Evolutionary conservation across 1,140 invertebrate genomes (phyloP), one percentile per base, ranked within the genome.

Genomic region (Bombus soroeensis): DNA sequence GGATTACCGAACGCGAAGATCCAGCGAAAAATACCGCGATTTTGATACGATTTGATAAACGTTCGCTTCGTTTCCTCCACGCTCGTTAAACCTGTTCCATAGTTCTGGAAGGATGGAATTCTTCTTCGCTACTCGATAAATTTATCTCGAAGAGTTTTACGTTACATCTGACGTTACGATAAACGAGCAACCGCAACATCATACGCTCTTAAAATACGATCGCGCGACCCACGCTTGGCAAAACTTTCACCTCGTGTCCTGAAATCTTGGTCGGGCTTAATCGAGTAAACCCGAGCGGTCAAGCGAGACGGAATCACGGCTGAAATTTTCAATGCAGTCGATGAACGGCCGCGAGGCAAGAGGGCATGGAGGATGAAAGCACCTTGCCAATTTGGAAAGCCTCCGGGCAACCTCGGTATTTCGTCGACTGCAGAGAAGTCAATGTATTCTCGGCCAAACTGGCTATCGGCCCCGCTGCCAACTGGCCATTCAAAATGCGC

Each of bases 401-500:
- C 43, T 57, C 47, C 28, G 43, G 72, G 74, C 53, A 59, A 59
- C 57, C 59, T 34, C 64, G 41, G 71, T 76, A 71, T 75, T 74
- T 82, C 80, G 43, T 57, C 34, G 68, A 64, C 25, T 57, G n/a
- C 73, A 72, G 76, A 80, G 77, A 85, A 85, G 83, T 80, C 77
- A 76, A 76, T 81, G 83, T 34, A 57, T 76, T 71, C 70, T 43
- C 37, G 68, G 82, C 77, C 78, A 59, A 62, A 74, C 70, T 80
- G 70, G 75, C 37, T 89, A 82, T 76, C 87, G 70, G 66, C 32
- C 28, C 41, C 70, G 77, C 83, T 28, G 75, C 59, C 75, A 74
- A 89, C 84, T 85, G 87, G 70, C 74, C 37, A 74, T 89, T 86
- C 88, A 85, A 86, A 90, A 87, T 73, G 80, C 74, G 68, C 85